Evolutionary conservation across 2,888 invertebrate species (phyloP).

Genomic region (Thera obeliscata): DNA sequence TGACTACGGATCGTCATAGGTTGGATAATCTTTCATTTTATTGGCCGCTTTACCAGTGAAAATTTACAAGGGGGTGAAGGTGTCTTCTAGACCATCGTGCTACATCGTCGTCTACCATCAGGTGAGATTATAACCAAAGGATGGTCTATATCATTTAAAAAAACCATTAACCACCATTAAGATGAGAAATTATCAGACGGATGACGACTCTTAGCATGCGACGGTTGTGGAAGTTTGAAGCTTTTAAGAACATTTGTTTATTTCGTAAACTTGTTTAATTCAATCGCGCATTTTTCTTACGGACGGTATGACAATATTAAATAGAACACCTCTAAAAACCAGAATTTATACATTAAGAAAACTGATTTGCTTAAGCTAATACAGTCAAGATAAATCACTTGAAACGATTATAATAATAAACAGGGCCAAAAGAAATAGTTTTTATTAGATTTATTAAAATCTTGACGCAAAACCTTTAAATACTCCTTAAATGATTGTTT

Average conservation of each 20-base stretch:
- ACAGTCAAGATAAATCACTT: neutral
- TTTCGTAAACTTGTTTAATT: neutral
- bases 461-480: conserved; percentile 6
- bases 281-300: conserved; percentile 33
- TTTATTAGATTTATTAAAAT: neutral
- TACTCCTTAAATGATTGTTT: conserved; percentile 1
- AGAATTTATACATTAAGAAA: neutral
- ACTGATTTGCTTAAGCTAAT: neutral
- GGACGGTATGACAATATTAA: conserved; percentile 43
- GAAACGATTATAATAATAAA: neutral
- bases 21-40: too few relatives aligned
- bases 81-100: too few relatives aligned
- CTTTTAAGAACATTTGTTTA: neutral
- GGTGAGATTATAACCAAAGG: too few relatives aligned
- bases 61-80: too few relatives aligned
- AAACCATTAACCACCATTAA: neutral
- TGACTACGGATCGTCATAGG: too few relatives aligned
- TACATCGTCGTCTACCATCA: too few relatives aligned
- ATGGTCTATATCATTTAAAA: too few relatives aligned
- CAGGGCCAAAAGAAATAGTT: neutral
- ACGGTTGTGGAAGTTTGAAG: neutral
- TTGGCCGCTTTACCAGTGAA: neutral
- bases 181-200: neutral
- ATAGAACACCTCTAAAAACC: conserved; percentile 31
- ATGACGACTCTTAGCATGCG: neutral